phyloP scores from a whole-genome alignment of 2,888 invertebrate genomes.

The Pyrochroa serraticornis region DNA sequence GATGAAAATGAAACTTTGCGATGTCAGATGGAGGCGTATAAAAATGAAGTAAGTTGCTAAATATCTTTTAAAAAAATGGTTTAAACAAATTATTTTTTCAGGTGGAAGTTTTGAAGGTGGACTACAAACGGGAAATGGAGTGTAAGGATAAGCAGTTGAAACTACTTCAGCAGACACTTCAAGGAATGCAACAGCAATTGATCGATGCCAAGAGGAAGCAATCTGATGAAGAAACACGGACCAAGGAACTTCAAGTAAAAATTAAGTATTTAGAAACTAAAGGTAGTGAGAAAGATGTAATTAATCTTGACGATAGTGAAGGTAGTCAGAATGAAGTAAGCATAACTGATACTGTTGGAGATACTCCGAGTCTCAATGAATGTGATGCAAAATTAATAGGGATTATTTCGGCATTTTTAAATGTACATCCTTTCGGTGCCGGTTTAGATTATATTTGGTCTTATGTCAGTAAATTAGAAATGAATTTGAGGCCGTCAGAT shows the following conservation, averaged over 20 bases:
- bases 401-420: conserved; percentile 86
- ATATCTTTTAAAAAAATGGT: not conserved
- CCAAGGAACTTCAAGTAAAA: conserved; percentile 60
- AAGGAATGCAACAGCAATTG: conserved; percentile 67
- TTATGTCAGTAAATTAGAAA: conserved; percentile 83
- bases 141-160: conserved; percentile 86
- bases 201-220: conserved; percentile 63
- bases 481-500: conserved; percentile 72
- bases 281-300: conserved; percentile 55
- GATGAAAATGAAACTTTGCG: conserved; percentile 90
- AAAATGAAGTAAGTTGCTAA: conserved; percentile 72
- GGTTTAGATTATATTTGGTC: conserved; percentile 89
- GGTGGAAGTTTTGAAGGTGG: conserved; percentile 84
- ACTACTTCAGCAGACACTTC: conserved; percentile 69
- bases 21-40: conserved; percentile 91
- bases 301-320: conserved; percentile 59
- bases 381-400: conserved; percentile 81
- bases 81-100: conserved; percentile 24
- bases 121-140: conserved; percentile 78
- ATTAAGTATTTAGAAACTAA: conserved; percentile 28
- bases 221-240: conserved; percentile 62
- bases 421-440: conserved; percentile 93
- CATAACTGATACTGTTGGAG: conserved; percentile 1
- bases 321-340: conserved; percentile 47
- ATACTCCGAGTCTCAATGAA: conserved; percentile 53